Conservation (phyloP, 2,113 vertebrate species). For the Lasiurus cinereus region DNA sequence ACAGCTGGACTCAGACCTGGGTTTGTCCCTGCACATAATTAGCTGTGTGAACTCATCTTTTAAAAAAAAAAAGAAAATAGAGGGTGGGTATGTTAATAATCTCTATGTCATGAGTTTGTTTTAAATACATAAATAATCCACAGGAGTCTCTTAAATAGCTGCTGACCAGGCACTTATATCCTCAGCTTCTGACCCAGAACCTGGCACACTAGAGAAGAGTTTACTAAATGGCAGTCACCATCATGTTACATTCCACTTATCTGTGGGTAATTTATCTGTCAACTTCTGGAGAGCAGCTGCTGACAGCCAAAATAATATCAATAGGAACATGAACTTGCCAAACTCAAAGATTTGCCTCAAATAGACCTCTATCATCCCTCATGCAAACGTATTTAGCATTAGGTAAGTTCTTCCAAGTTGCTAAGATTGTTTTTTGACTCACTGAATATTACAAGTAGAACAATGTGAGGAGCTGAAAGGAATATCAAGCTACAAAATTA, state of each 20-base stretch:
- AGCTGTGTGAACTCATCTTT: background rate
- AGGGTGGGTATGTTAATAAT: background rate
- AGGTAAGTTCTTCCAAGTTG: background rate
- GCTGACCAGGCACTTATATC: background rate
- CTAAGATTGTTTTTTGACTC: conserved; percentile 7
- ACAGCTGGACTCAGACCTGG: background rate
- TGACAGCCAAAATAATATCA: conserved; percentile 2
- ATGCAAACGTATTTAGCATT: background rate
- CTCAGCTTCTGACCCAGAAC: background rate
- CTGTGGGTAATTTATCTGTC: background rate
- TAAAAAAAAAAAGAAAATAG: background rate
- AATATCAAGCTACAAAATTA: background rate
- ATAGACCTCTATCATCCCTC: background rate
- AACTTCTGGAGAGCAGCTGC: background rate
- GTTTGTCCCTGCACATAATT: background rate
- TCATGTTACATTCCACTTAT: background rate
- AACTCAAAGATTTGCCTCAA: background rate
- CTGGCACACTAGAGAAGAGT: background rate
- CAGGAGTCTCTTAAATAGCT: background rate
- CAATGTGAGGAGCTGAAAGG: background rate
- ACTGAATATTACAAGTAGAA: background rate
- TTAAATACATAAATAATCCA: background rate
- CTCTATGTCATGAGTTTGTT: background rate
- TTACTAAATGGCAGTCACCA: background rate
- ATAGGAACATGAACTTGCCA: background rate